Evolutionary conservation across 2,888 invertebrate species (phyloP), one percentile per base, ranked within the genome.

Genomic region (Drepanosiphum platanoidis): DNA sequence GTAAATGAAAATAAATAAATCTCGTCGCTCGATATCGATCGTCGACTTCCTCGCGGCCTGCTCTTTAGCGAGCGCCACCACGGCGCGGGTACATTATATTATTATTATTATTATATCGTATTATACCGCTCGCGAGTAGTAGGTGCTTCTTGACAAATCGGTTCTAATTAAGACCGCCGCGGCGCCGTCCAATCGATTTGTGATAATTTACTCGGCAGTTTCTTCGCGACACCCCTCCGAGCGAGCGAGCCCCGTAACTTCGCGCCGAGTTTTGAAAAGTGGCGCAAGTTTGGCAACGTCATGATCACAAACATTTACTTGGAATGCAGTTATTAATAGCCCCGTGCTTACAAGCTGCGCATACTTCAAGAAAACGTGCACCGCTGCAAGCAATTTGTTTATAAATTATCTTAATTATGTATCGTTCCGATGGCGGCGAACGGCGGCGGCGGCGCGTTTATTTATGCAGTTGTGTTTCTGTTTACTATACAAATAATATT

Each of bases 301-400:
- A 32, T 32, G 39, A 72, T 82, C 82, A 64, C 82, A 46, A 66
- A 82, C 64, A 74, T 61, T 71, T 64, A 72, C 72, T 82, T 7
- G 42, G 72, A 30, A 74, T 68, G 79, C 39, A 82, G 64, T 82
- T 64, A 82, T 61, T 74, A 82, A 82, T 74, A 72, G 36, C 72
- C 61, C 30, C 13, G 66, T 46, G 22, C n/a, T 71, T 46, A 30
- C 64, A 15, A 39, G 52, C 27, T 36, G 52, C 4, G 52, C 27
- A 71, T 30, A 70, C 30, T 61, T 74, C 64, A n/a, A 71, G 58
- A 64, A 72, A 72, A 82, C 61, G 71, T 64, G 64, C 58, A 64
- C 82, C 64, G 82, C 71, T 82, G 72, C 72, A 42, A 72, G 82
- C 72, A 46, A 46, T 82, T 72, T 64, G 64, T 27, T 46, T 34